These are phyloP conservation scores for Perca schrenkii DNA, from an alignment of 2,113 vertebrate genomes.

Conservation along the genomic window DNA sequence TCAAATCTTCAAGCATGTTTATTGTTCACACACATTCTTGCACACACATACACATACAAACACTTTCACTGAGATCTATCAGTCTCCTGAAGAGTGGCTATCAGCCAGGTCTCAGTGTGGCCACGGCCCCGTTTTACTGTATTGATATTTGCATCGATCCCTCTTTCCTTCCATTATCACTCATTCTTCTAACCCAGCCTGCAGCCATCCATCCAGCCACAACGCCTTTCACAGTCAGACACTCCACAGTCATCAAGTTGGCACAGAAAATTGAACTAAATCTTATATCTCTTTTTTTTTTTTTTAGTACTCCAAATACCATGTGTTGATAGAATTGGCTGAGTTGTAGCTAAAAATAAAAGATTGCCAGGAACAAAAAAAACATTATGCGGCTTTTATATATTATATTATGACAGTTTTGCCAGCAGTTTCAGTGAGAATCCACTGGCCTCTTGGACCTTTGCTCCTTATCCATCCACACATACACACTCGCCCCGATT, in stretches of 20 bases:
- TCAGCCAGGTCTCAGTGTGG: constrained; percentile 57
- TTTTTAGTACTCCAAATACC: constrained; percentile 20
- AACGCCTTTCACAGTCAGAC: constrained; percentile 52
- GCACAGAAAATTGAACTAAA: constrained; percentile 43
- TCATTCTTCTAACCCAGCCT: constrained; percentile 57
- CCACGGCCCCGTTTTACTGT: constrained; percentile 61
- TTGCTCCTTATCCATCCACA: neutral
- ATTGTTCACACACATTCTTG: neutral
- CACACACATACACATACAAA: constrained; percentile 14
- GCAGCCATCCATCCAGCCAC: constrained; percentile 60
- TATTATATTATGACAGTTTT: neutral
- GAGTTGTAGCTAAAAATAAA: constrained; percentile 23
- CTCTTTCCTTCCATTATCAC: constrained; percentile 75
- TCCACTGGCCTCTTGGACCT: constrained; percentile 30
- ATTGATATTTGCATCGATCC: constrained; percentile 81
- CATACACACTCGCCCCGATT: constrained; percentile 42
- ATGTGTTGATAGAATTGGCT: constrained; percentile 28
- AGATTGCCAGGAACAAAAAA: neutral
- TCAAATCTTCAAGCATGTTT: constrained; percentile 13
- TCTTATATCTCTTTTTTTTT: constrained; percentile 50
- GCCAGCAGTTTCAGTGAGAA: neutral
- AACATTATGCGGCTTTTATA: neutral
- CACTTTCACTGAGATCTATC: constrained; percentile 37
- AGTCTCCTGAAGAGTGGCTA: constrained; percentile 51
- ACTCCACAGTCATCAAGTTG: constrained; percentile 32